phyloP scores from a whole-genome alignment of 2,888 invertebrate genomes.

The Dorcus hopei region DNA sequence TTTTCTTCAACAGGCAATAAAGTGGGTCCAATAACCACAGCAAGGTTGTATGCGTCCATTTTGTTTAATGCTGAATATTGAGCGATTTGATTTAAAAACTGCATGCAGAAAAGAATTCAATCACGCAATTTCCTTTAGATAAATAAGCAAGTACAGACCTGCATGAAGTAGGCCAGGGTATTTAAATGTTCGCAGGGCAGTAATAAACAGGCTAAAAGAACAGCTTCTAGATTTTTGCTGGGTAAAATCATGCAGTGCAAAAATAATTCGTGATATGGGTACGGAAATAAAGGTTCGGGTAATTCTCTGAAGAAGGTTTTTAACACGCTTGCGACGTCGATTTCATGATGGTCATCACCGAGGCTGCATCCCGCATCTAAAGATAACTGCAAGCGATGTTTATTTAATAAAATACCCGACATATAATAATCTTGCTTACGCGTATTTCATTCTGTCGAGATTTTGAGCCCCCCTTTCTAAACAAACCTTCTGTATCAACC shows the following conservation, averaged over 20 bases:
- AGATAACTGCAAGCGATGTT: slow-evolving; percentile 53
- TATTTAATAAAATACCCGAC: background rate
- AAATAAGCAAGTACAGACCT: slow-evolving; percentile 48
- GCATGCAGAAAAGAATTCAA: slow-evolving; percentile 34
- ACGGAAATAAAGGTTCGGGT: slow-evolving; percentile 80
- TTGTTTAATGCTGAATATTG: slow-evolving; percentile 68
- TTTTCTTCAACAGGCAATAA: slow-evolving; percentile 74
- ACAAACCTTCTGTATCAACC: slow-evolving; percentile 77
- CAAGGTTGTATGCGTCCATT: slow-evolving; percentile 81
- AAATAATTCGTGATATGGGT: slow-evolving; percentile 70
- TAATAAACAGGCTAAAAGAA: slow-evolving; percentile 65
- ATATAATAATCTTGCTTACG: slow-evolving; percentile 47
- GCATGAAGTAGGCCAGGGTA: slow-evolving; percentile 78
- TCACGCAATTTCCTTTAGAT: background rate
- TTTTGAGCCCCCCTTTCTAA: slow-evolving; percentile 85
- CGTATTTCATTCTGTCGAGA: slow-evolving; percentile 78
- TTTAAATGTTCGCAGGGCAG: slow-evolving; percentile 75
- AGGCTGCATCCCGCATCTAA: slow-evolving; percentile 71
- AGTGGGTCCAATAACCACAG: slow-evolving; percentile 82
- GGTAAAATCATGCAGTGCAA: slow-evolving; percentile 63
- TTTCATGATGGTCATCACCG: slow-evolving; percentile 69
- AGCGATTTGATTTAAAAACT: slow-evolving; percentile 70
- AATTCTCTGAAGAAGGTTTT: slow-evolving; percentile 83
- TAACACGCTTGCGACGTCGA: slow-evolving; percentile 82
- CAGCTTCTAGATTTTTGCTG: slow-evolving; percentile 59